Evolutionary conservation across 37 sponge, comb jelly and placozoan species (phyloP), one percentile per base, ranked within the genome.

Genomic region (Crambe crambe): DNA sequence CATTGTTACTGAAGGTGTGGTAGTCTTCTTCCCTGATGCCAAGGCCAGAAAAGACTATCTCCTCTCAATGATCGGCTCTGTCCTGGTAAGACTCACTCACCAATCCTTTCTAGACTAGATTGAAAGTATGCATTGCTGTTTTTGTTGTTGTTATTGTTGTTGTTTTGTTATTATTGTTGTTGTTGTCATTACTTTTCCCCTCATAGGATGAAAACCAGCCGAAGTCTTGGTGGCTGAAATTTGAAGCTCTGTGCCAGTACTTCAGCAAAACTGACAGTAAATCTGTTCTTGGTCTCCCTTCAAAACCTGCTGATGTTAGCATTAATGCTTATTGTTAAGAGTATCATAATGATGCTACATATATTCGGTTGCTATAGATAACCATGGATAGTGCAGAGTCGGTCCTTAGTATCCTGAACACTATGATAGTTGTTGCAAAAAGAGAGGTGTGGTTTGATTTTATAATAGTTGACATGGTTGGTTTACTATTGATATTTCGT

Each of bases 191-290:
- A 42, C 29, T 42, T 62, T 23, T 37, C 78, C n/a, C 9, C 26
- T 40, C 41, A 31, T 62, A 82, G 83, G 73, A 74, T n/a, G 76
- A 63, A 32, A 76, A 68, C 40, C 91, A 86, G 73, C 75, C 91
- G 2, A n/a, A 44, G 0, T 93, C 94, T 0, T 89, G 90, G 91
- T 79, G 83, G 85, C 77, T 93, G 15, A 93, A 86, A 81, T 93
- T 93, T 76, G 90, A 89, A 43, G 89, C 90, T 62, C 93, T 95
- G 43, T 92, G 94, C 75, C 73, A 76, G 26, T 92, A 95, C 75
- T 95, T 95, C 72, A 89, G 89, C 30, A 74, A 64, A 29, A 68
- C 76, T 25, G 90, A 91, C 43, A 71, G 70, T 42, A 85, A 86
- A 77, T 77, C 90, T n/a, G 71, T 95, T 40, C 87, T 95, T 10